Base-by-base conservation (phyloP, 2,113 vertebrate species). In the Oryzias woworae region DNA sequence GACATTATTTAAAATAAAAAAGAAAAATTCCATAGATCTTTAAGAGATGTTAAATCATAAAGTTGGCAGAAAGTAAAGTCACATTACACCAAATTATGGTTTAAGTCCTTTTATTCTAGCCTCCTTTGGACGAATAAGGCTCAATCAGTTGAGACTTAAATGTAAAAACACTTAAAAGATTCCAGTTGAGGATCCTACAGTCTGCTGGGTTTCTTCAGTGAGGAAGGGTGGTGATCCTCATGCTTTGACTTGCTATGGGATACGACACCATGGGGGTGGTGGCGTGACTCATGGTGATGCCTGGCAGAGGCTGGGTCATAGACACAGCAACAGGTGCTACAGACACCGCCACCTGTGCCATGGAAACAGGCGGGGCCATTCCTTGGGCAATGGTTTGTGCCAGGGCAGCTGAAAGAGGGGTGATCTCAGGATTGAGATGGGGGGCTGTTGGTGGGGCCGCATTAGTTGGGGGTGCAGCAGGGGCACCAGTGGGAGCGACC, bases 231-330 rank as follows among this genome's bases (percentile, higher is more conserved):
- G 96, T 98, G 86, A 99, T 99, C 83, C 96, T 92, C 96, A 99
- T 97, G 86, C 96, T 98, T 85, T 99, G 97, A 84, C 96, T 96
- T 17, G 92, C 96, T 0, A 99, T 99, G 61, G 97, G 97, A 78
- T 98, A 98, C 0, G 95, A 94, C 76, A 98, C 94, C 96, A 99
- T 98, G 0, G 96, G 95, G 6, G 95, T 96, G 54, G 96, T 98
- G 71, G 95, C 94, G 2, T 98, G 97, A 89, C 96, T 99, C 94
- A 98, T 98, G 58, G 96, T 98, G 88, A 98, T 98, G 36, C 93
- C 94, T 0, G 95, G 93, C 58, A 98, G 50, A 0, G 97, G 93
- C 68, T 98, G 96, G 0, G 96, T 95, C 95, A 98, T 98, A 0
- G 95, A 96, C 13, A 98, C 96, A 0, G 95, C 95, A 66, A 99